Evolutionary conservation across 2,888 invertebrate species (phyloP), one percentile per base, ranked within the genome.

Genomic region (Apodemia duryi): DNA sequence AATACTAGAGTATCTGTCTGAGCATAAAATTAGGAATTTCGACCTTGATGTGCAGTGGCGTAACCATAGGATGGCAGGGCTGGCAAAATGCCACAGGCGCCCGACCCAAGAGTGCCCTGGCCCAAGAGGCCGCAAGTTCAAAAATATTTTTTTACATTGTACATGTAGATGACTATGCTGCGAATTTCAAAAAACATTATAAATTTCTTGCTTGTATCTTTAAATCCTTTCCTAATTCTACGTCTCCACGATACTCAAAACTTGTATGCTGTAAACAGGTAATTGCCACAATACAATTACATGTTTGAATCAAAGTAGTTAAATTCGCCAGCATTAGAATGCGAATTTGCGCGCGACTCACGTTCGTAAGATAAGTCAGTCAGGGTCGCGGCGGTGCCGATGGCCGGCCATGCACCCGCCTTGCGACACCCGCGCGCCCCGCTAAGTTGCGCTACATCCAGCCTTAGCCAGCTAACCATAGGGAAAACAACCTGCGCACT

Each of bases 321-420:
- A 81, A 86, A 88, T 88, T 88, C 77, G 86, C 86, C 78, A 85
- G 84, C 82, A 83, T 87, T 88, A 90, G 91, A 89, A 82, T 83
- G 83, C 82, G 83, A 84, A 88, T 91, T 90, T 86, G 91, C 89
- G 89, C 87, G 82, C 88, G 81, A 82, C 83, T 86, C 90, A 88
- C 89, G 88, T 87, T 89, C 81, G 86, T 82, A 83, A 89, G 89
- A 88, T 90, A 91, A 91, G 91, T 91, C 87, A 91, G 91, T 91
- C 91, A 91, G 91, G 91, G 91, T 91, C 91, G 91, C 75, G 77
- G 83, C 86, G 87, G 90, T 88, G 91, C 91, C 90, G 91, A 89
- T 83, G 91, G 83, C 89, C 91, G 91, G 88, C 91, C 91, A 78
- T 91, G 91, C 89, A 89, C 91, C 88, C 89, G 87, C 74, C 74